Conservation (phyloP, 2,888 invertebrate species). For the Mesorhabditis spiculigera region DNA sequence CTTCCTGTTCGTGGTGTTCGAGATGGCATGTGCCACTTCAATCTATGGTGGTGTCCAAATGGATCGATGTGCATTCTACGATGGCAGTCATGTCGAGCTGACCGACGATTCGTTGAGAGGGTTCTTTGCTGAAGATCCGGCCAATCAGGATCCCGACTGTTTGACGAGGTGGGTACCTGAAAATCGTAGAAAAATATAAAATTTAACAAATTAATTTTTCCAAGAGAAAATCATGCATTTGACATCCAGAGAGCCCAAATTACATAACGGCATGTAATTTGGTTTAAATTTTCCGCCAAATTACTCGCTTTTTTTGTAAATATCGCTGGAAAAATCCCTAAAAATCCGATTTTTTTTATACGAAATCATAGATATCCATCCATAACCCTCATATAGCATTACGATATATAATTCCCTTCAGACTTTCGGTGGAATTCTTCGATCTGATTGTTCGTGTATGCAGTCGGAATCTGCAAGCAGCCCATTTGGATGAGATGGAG, state of each 20-base stretch:
- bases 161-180: background rate
- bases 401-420: background rate
- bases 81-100: background rate
- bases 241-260: no score
- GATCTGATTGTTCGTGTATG: background rate
- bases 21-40: constrained; percentile 15
- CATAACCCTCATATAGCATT: no score
- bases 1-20: constrained; percentile 16
- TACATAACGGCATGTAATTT: no score
- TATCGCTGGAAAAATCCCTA: no score
- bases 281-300: no score
- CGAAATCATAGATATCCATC: no score
- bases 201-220: no score
- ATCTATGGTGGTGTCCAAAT: constrained; percentile 22
- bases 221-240: no score
- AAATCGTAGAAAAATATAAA: no score
- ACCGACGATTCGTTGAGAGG: background rate
- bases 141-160: background rate
- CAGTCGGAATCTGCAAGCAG: constrained; percentile 7
- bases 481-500: constrained; percentile 9
- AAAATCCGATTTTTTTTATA: no score
- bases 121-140: constrained; percentile 1
- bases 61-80: constrained; percentile 14
- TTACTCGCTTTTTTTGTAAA: no score
- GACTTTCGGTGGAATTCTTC: background rate